Conservation (phyloP, 2,113 vertebrate species). For the Dryoscopus gambensis region DNA sequence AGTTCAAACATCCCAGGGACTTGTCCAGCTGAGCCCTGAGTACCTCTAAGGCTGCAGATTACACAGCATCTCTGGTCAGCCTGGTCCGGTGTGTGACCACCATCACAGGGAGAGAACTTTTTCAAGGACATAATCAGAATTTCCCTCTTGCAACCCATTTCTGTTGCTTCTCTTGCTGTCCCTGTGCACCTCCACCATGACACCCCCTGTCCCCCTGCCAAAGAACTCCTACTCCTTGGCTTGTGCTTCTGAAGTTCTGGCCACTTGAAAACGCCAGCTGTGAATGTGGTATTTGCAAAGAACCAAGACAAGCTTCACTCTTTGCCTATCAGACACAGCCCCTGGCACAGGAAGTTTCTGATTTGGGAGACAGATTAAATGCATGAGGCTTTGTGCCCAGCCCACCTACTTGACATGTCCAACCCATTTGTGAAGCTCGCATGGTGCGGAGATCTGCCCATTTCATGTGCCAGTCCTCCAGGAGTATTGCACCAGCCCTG, state of each 20-base stretch:
- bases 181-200: neutral
- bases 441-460: neutral
- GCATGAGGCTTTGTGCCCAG: neutral
- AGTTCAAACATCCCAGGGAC: neutral
- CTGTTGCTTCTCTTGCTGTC: neutral
- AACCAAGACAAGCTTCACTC: neutral
- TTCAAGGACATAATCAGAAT: neutral
- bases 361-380: neutral
- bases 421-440: neutral
- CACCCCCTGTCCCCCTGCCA: neutral
- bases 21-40: neutral
- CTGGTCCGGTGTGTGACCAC: neutral
- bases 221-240: neutral
- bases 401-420: neutral
- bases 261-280: neutral
- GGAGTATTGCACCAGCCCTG: neutral
- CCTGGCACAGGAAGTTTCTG: neutral
- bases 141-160: neutral
- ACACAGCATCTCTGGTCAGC: neutral
- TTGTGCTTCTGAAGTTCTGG: neutral
- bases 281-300: neutral
- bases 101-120: neutral
- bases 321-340: neutral
- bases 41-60: neutral
- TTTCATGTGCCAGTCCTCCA: neutral